Base-by-base conservation (phyloP, 2,113 vertebrate species). In the Colius striatus region DNA sequence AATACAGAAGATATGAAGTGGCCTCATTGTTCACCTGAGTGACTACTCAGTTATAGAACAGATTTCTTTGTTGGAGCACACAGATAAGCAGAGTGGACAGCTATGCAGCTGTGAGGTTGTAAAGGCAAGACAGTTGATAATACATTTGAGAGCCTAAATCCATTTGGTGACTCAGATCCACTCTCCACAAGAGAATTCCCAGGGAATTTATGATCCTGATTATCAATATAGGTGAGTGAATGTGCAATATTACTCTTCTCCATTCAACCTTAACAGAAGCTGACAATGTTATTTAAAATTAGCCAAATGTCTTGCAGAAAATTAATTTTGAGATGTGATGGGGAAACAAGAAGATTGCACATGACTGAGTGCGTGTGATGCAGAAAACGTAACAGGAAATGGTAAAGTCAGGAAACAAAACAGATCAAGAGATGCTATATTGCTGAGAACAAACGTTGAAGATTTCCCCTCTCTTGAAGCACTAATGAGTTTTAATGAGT, bases 1-100 rank as follows among this genome's bases (percentile, higher is more conserved):
- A 36, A 16, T 71, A 8, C 9, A 66, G 70, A 84, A 72, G 34
- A 41, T 45, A 11, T 63, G 36, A 58, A 60, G 16, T 1, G 2
- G 38, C 11, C 26, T 70, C 11, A 12, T 22, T 1, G 2, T 8
- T 80, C 45, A 50, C 38, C 29, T 0, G 0, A 63, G 18, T 58
- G 48, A 83, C 7, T 23, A 63, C 8, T 36, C 2, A 13, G 15
- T 27, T 68, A 8, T 6, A 63, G 43, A 83, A 41, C 5, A 58
- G 12, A 9, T 83, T 71, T 4, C 15, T 67, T 58, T 68, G 4
- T n/a, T 68, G 9, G 23, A 89, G 16, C 5, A 22, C 7, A 22
- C 6, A 23, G 16, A 26, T n/a, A 67, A 30, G 25, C 21, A 60
- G 38, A 63, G 38, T 80, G 43, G 14, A 74, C 20, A 90, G 10